Base-by-base conservation (phyloP, 1,140 invertebrate species). In the Aphelinus certus region DNA sequence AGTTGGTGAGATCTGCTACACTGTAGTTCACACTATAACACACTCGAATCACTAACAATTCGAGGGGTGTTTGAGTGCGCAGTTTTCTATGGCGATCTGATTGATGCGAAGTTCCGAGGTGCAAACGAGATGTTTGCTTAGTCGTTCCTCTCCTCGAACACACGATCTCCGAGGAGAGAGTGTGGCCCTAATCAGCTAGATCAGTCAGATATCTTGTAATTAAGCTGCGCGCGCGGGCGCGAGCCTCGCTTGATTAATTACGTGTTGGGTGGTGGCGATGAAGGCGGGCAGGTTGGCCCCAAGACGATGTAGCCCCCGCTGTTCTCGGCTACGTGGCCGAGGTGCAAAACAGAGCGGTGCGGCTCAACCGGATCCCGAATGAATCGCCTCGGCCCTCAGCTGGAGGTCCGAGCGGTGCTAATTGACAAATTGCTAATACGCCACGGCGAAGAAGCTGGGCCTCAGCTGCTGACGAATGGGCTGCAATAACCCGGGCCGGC, bases 361-460 rank as follows among this genome's bases (percentile, higher is more conserved):
- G 62, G n/a, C 48, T 62, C 26, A 26, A 26, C 26, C 26, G 26
- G 26, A 26, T 26, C 26, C 26, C 26, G 26, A 26, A 26, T 26
- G 26, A 26, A 26, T 55, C 53, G 5, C 53, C 53, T 55, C 53
- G 53, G 26, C 26, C 26, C 26, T 26, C 26, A 26, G 26, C 26
- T 26, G 26, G 26, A 26, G 26, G 51, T 51, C 55, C 45, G 53
- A 45, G 64, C 55, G 9, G 51, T 1, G 51, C 42, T 66, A 66
- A 73, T 73, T 66, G 71, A 60, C 63, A 73, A 58, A 73, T 73
- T 66, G 55, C 46, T 43, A 66, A 73, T 73, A n/a, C 2, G 6
- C 6, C 51, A 47, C 47, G 47, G 63, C 49, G 43, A 45, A 64
- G 51, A 53, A 45, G 42, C 51, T 51, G 60, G 10, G 43, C 2